Conservation (phyloP, 2,888 invertebrate genomes). For the Chaetoderma sp. region DNA sequence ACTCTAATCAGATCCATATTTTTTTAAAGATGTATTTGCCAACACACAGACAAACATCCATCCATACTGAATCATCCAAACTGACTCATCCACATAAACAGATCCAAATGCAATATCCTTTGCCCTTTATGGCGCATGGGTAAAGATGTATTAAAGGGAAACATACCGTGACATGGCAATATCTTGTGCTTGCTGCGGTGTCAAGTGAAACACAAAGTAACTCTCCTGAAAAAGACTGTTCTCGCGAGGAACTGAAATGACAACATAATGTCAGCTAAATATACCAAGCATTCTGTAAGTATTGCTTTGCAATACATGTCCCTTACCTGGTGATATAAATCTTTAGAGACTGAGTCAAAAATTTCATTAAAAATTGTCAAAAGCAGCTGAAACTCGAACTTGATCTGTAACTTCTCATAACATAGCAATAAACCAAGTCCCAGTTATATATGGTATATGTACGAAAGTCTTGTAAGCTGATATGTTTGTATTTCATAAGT, state of each 20-base stretch:
- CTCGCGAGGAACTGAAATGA: slow-evolving; percentile 59
- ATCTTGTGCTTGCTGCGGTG: slow-evolving; percentile 92
- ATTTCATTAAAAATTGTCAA: no score
- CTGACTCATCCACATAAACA: neutral
- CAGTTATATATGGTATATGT: no score
- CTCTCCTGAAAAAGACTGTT: slow-evolving; percentile 82
- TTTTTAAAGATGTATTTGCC: no score
- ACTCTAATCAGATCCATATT: no score
- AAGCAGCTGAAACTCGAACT: no score
- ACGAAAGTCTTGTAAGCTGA: no score
- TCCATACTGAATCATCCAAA: neutral
- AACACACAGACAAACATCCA: neutral
- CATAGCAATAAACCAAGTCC: no score
- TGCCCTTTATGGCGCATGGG: neutral
- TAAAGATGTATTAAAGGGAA: neutral
- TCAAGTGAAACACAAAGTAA: slow-evolving; percentile 88
- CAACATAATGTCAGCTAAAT: neutral
- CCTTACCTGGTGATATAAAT: no score
- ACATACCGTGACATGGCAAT: slow-evolving; percentile 81
- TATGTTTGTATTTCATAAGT: no score
- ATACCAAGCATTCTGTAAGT: neutral
- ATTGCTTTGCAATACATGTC: no score
- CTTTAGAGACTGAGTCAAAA: no score
- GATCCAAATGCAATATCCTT: neutral
- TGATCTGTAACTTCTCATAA: no score